Conservation (phyloP, 2,113 vertebrate species). For the Planiliza haematocheilus region DNA sequence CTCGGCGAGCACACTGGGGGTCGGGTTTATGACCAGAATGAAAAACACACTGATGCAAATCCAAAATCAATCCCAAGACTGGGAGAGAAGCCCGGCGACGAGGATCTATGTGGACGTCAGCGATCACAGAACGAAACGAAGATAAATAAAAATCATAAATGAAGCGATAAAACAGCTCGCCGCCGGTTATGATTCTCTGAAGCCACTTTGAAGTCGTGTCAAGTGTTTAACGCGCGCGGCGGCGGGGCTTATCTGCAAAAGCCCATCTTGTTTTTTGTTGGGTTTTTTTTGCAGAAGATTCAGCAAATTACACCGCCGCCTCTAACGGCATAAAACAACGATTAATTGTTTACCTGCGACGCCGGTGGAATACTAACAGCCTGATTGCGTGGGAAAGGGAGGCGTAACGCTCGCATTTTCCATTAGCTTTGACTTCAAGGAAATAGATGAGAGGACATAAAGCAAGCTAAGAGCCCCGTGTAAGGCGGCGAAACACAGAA, state of each 20-base stretch:
- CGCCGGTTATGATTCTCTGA: neutral
- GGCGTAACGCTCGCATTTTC: neutral
- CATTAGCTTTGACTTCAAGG: neutral
- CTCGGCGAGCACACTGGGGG: neutral
- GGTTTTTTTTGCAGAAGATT: neutral
- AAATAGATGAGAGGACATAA: neutral
- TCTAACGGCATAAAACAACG: slow-evolving; percentile 7
- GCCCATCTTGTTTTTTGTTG: neutral
- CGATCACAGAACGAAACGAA: slow-evolving; percentile 9
- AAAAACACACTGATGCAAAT: slow-evolving; percentile 42
- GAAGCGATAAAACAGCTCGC: neutral
- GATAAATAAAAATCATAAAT: neutral
- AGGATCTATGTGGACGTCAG: neutral
- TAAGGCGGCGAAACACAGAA: neutral
- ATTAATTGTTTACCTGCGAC: slow-evolving; percentile 14
- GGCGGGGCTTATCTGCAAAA: neutral
- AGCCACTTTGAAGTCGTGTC: slow-evolving; percentile 4
- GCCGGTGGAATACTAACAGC: slow-evolving; percentile 29
- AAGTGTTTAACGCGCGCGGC: neutral
- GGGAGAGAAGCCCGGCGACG: neutral
- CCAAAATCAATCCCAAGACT: slow-evolving; percentile 53
- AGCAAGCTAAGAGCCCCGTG: neutral
- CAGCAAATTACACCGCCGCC: neutral
- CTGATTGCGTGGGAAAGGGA: slow-evolving; percentile 5
- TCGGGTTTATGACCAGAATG: slow-evolving; percentile 1